Conservation (phyloP, 2,113 vertebrate genomes). For the Toxotes jaculatrix region DNA sequence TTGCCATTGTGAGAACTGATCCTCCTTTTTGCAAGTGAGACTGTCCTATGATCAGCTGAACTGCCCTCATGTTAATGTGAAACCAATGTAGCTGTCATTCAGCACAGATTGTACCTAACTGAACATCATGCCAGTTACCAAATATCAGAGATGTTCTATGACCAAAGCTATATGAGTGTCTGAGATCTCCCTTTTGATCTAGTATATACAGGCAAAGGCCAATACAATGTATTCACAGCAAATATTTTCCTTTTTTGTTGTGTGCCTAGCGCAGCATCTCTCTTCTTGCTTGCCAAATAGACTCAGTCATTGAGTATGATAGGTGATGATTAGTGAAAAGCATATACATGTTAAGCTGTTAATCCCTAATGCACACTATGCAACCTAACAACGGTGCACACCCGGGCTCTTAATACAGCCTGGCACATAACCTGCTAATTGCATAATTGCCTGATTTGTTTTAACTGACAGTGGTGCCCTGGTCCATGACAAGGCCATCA, state of each 20-base stretch:
- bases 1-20: constrained; percentile 78
- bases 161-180: constrained; percentile 8
- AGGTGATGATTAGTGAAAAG: constrained; percentile 73
- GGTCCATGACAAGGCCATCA: constrained; percentile 90
- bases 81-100: constrained; percentile 13
- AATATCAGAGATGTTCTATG: constrained; percentile 14
- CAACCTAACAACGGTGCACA: constrained; percentile 55
- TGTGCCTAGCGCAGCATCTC: constrained; percentile 5
- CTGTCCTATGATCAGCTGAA: constrained; percentile 45
- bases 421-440: constrained; percentile 87
- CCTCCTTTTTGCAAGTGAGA: constrained; percentile 54
- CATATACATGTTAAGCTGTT: constrained; percentile 66
- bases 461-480: constrained; percentile 88
- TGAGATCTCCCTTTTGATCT: constrained; percentile 24
- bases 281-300: constrained; percentile 38
- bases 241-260: constrained; percentile 3
- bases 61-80: constrained; percentile 18
- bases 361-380: constrained; percentile 71
- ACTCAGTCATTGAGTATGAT: constrained; percentile 57
- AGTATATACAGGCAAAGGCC: constrained; percentile 23
- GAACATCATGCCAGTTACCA: neutral
- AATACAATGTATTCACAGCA: constrained; percentile 13
- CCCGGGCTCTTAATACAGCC: constrained; percentile 70
- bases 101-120: constrained; percentile 5
- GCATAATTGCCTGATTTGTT: constrained; percentile 86